Evolutionary conservation across 2,888 invertebrate species (phyloP).

Genomic region (Allacma fusca): DNA sequence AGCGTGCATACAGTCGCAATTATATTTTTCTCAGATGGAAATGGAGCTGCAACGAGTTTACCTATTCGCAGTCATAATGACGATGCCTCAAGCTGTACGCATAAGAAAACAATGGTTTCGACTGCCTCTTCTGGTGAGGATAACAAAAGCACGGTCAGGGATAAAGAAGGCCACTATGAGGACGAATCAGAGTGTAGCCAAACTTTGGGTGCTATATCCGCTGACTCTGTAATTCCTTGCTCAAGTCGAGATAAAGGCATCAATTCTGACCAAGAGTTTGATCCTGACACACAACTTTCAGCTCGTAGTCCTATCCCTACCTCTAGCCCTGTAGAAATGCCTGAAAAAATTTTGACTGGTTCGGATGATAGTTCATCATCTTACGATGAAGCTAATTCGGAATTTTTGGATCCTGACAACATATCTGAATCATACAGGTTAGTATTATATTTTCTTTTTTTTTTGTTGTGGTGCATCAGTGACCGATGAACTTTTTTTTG

Average conservation of each 20-base stretch:
- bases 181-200: conserved; percentile 50
- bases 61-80: conserved; percentile 27
- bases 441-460: conserved; percentile 2
- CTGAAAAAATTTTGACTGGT: conserved; percentile 28
- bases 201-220: conserved; percentile 19
- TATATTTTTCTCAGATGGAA: conserved; percentile 28
- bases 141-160: conserved; percentile 47
- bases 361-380: conserved; percentile 26
- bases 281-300: conserved; percentile 13
- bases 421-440: conserved; percentile 26
- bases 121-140: conserved; percentile 9
- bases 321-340: conserved; percentile 18
- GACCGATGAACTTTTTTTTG: too few species aligned
- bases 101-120: conserved; percentile 22
- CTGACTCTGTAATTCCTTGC: not conserved
- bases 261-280: conserved; percentile 21
- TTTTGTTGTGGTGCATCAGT: too few species aligned
- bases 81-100: conserved; percentile 29
- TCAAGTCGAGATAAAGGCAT: conserved; percentile 17
- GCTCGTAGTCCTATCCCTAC: not conserved
- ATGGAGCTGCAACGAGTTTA: conserved; percentile 32
- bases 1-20: conserved; percentile 25
- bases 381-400: conserved; percentile 26
- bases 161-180: conserved; percentile 45
- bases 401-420: not conserved